A percentile compares a stretch with the other conserved stretches of the same genome.
Evolutionary conservation across 2,113 vertebrate species (phyloP).

Genomic region (Illadopsis cleaveri): DNA sequence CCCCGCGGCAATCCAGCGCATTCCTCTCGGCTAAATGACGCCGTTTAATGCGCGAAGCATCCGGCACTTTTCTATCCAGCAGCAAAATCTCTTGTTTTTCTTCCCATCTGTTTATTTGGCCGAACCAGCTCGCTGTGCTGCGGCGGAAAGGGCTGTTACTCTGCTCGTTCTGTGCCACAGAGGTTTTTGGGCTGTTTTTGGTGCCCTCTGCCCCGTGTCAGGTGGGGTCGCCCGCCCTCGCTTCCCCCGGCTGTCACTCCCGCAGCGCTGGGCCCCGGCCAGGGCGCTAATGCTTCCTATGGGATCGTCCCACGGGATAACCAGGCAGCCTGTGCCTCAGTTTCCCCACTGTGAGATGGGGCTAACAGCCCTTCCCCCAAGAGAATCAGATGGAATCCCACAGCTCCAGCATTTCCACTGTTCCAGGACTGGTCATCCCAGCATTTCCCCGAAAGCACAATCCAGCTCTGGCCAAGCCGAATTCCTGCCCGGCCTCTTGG

Average conservation of each 20-base stretch:
- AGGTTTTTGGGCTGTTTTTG: neutral
- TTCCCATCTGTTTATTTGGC: slow-evolving; percentile 30
- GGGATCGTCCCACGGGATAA: neutral
- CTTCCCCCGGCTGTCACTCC: neutral
- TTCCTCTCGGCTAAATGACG: neutral
- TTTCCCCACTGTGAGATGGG: neutral
- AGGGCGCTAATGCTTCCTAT: neutral
- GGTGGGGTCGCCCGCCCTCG: neutral
- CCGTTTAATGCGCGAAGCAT: neutral
- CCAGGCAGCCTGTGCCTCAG: neutral
- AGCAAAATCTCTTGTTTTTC: slow-evolving; percentile 20
- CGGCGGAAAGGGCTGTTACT: neutral
- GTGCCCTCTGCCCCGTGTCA: slow-evolving; percentile 33
- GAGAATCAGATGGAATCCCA: neutral
- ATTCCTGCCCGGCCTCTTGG: neutral
- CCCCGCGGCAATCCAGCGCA: neutral
- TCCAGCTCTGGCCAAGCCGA: neutral
- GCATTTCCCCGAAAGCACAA: neutral
- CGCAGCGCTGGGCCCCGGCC: rapidly evolving
- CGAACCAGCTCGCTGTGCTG: neutral
- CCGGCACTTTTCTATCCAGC: neutral
- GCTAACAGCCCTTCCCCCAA: neutral
- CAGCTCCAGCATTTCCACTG: rapidly evolving
- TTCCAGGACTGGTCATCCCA: rapidly evolving
- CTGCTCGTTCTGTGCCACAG: neutral